Percentiles rank a stretch among this genome's conserved stretches.
Evolutionary conservation across 2,888 invertebrate species (phyloP).

Genomic region (Epirrita christyi): DNA sequence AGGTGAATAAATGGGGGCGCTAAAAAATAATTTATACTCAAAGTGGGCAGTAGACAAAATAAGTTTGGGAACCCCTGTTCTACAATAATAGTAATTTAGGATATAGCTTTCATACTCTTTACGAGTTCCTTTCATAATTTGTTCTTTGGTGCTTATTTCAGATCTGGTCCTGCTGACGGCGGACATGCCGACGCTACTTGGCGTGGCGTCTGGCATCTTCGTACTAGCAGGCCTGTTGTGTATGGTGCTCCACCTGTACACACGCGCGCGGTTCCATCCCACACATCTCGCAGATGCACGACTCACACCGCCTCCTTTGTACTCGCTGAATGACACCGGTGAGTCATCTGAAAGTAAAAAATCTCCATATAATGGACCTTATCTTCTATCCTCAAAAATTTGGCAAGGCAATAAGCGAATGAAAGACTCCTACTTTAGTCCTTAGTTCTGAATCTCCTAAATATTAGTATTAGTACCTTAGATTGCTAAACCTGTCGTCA

Average conservation of each 20-base stretch:
- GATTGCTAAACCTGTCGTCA: too few relatives aligned
- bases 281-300: slow-evolving; percentile 93
- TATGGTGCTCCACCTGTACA: slow-evolving; percentile 94
- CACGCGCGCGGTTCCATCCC: slow-evolving; percentile 87
- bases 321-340: slow-evolving; percentile 93
- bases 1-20: too few relatives aligned
- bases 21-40: too few relatives aligned
- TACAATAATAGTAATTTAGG: too few relatives aligned
- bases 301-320: slow-evolving; percentile 92
- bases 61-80: too few relatives aligned
- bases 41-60: too few relatives aligned
- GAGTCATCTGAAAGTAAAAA: slow-evolving; percentile 34
- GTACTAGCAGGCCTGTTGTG: slow-evolving; percentile 94
- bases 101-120: too few relatives aligned
- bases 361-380: not conserved
- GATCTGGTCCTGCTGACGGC: slow-evolving; percentile 93
- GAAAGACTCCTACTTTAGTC: too few relatives aligned
- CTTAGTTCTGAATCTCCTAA: too few relatives aligned
- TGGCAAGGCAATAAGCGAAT: too few relatives aligned
- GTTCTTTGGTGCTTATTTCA: slow-evolving; percentile 53
- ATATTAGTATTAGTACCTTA: too few relatives aligned
- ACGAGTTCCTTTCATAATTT: not conserved
- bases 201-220: slow-evolving; percentile 93
- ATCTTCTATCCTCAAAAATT: not conserved
- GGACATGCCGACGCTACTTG: slow-evolving; percentile 93